Conservation (phyloP, 1,140 invertebrate genomes). For the Hirudo medicinalis region DNA sequence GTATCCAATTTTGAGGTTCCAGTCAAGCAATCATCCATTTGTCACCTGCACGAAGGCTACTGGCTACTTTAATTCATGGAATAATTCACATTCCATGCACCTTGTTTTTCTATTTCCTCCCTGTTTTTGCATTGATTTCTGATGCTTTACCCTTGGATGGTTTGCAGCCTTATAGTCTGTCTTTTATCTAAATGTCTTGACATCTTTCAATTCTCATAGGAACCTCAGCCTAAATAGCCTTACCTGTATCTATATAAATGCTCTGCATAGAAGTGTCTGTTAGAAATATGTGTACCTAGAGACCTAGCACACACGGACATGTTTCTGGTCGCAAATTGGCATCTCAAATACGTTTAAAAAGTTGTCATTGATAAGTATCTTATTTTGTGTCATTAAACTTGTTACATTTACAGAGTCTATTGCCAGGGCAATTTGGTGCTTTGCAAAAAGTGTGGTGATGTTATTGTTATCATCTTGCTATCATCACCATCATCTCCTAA, state of each 20-base stretch:
- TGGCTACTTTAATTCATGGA: no score
- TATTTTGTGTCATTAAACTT: neutral
- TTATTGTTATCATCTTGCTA: neutral
- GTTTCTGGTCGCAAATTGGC: neutral
- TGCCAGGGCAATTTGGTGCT: neutral
- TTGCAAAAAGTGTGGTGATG: neutral
- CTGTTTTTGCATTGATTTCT: neutral
- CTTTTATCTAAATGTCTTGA: neutral
- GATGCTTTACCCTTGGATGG: neutral
- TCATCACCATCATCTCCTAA: constrained; percentile 1
- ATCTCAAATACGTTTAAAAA: neutral
- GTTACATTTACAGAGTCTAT: no score
- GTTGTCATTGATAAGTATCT: neutral
- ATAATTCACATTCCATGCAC: no score
- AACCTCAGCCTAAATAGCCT: neutral
- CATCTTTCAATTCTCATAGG: neutral
- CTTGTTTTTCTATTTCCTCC: neutral
- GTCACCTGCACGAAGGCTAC: no score
- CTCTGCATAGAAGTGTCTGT: neutral
- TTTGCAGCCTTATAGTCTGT: neutral
- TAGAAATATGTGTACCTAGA: neutral
- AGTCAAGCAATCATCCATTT: neutral
- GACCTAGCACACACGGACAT: neutral
- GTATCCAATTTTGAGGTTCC: neutral
- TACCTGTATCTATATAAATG: neutral